Base-by-base conservation (phyloP, 2,797 vertebrate genomes). In the Channallabes apus region DNA sequence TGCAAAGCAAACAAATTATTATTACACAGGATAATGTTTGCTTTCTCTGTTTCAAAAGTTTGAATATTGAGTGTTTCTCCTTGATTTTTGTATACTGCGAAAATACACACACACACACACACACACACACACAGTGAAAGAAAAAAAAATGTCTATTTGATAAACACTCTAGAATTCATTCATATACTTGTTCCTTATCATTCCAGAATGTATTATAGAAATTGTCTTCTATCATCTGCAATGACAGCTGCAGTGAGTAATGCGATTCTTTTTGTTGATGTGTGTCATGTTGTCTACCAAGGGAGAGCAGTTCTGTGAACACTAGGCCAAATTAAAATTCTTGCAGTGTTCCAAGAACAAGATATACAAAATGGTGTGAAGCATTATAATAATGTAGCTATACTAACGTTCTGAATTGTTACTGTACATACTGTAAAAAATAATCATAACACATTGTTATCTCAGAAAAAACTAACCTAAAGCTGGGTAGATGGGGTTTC, bases 51-150 rank as follows among this genome's bases (percentile, higher is more conserved):
- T 86, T 71, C 75, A 73, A 73, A 46, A 29, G 41, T 83, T 88
- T 86, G 68, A 85, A 82, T 86, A 73, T 85, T 41, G 27, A n/a
- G n/a, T 87, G 83, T 85, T 79, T 78, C 56, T 64, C 61, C 24
- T 77, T 62, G 71, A 18, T 62, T 88, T 87, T 24, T 62, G 87
- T 87, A 68, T 38, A 29, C 24, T n/a, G 20, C 11, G 20, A 59
- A 35, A 4, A 59, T 22, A 32, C 71, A 27, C 24, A 76, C 15
- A n/a, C 20, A 46, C 69, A 68, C 65, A 68, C 38, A 6, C 38
- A 41, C 38, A 41, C 38, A 41, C 38, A 7, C 38, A 41, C 38
- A 59, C 7, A 61, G 17, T 24, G 71, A 58, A 76, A 38, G 35
- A 6, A 38, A 27, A 64, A 80, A 29, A 85, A 56, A 46, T 1